These are phyloP conservation scores for Drosophila setifemur DNA, from an alignment of 1,140 invertebrate species.

Conservation along the genomic window DNA sequence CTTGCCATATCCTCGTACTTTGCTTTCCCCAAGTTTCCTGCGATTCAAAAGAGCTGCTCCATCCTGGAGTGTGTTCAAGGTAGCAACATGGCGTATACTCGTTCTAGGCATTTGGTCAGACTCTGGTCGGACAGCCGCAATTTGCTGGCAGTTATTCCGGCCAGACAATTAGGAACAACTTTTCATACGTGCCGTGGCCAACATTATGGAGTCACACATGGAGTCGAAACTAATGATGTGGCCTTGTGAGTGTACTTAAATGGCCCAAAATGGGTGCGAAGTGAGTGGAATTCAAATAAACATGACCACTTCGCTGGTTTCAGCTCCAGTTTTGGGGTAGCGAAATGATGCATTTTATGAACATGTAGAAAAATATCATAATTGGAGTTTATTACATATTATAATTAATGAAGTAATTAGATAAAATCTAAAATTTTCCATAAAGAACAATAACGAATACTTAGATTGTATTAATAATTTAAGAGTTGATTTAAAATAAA, in stretches of 20 bases:
- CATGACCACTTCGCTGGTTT: not conserved
- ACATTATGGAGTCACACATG: constrained; percentile 4
- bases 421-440: too few relatives aligned
- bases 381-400: too few relatives aligned
- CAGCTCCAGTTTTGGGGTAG: too few relatives aligned
- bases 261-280: not conserved
- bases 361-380: too few relatives aligned
- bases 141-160: constrained; percentile 33
- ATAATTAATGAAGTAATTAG: too few relatives aligned
- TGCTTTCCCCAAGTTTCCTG: constrained; percentile 32
- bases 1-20: constrained; percentile 17
- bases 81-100: not conserved
- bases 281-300: not conserved
- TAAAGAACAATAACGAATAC: too few relatives aligned
- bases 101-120: not conserved
- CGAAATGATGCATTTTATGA: too few relatives aligned
- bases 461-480: too few relatives aligned
- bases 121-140: constrained; percentile 11
- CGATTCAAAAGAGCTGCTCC: constrained; percentile 6
- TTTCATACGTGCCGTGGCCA: constrained; percentile 35
- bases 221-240: constrained; percentile 27
- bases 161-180: constrained; percentile 50
- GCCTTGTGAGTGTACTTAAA: not conserved
- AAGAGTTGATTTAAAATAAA: too few relatives aligned
- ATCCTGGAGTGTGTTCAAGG: not conserved